Evolutionary conservation across 2,888 invertebrate species (phyloP), one percentile per base, ranked within the genome.

Genomic region (Xanthia icteritia): DNA sequence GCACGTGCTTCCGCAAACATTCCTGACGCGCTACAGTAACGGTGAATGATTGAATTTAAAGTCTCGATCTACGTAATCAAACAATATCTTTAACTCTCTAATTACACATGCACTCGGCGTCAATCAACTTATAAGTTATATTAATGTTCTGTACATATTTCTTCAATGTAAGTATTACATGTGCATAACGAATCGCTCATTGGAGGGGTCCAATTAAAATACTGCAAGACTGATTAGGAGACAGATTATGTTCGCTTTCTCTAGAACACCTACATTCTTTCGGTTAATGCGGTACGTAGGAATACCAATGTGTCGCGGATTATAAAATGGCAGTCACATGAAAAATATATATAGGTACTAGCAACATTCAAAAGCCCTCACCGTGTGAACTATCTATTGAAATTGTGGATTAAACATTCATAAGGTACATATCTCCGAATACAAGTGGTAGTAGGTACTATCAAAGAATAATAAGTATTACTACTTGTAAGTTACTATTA

Each of bases 171-270:
- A n/a, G n/a, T 77, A 75, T 71, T 77, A 78, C 71, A 58, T 66
- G 61, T 69, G 76, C 71, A 72, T 75, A 82, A 88, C 75, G 51
- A 79, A 71, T 81, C 23, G 71, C 83, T 81, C 54, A 77, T 74
- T 73, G 13, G 70, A 66, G 64, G 45, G 68, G 75, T 67, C 65
- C 76, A 84, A 87, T 88, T 84, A 79, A 86, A 86, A 86, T 81
- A 85, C 83, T 80, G 72, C 78, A 71, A 78, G 74, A 67, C 45
- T 79, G 79, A 87, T 87, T 87, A 87, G 73, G 79, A 77, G 87
- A 73, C 65, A 60, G 77, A 82, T 78, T 84, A 81, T 63, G 23
- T 13, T 51, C 61, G 66, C 86, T 86, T 85, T 86, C 88, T 75
- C 45, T 72, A 45, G 73, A 72, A 77, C 54, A 66, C 60, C 60